Base-by-base conservation (phyloP, 2,113 vertebrate genomes). In the Sceloporus tristichus region DNA sequence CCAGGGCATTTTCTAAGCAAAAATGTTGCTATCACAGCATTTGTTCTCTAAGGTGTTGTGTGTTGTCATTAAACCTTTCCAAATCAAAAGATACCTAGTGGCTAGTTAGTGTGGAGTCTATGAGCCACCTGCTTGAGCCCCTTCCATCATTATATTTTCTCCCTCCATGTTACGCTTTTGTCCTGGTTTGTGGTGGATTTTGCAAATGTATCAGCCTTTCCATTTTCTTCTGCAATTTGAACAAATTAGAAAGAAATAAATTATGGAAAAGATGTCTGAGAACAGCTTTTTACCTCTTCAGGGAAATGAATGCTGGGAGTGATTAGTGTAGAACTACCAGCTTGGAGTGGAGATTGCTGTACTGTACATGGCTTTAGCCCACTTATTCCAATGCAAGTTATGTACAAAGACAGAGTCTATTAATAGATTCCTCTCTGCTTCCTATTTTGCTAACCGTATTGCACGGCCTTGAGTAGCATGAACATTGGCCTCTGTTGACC, bases 391-490 rank as follows among this genome's bases (percentile, higher is more conserved):
- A 74, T 9, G 16, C 79, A 84, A 85, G 13, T 80, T 0, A 29
- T 18, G 56, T 75, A 65, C 19, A 62, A 40, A 21, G 84, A 86
- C n/a, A 27, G 6, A 13, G 21, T 40, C 81, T 82, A 81, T 62
- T 88, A 73, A 87, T 86, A 48, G 27, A 65, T 68, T 38, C 76
- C 75, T 53, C 86, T 25, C 75, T 71, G 38, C 59, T 86, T 8
- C 91, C 6, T 84, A 1, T 77, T 77, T 62, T 89, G 90, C 94
- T 96, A 93, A 92, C 85, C 54, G 0, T 54, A 34, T 83, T 95
- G 95, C 93, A 95, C 91, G 94, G 92, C 89, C 73, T 89, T 89
- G 19, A 82, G 89, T 8, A 94, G 95, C 95, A 95, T 94, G 94
- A 91, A 21, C 40, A 84, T 77, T 85, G 68, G 79, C 83, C 89